Evolutionary conservation across 2,797 vertebrate species (phyloP).

Genomic region (Aphelocoma californica): DNA sequence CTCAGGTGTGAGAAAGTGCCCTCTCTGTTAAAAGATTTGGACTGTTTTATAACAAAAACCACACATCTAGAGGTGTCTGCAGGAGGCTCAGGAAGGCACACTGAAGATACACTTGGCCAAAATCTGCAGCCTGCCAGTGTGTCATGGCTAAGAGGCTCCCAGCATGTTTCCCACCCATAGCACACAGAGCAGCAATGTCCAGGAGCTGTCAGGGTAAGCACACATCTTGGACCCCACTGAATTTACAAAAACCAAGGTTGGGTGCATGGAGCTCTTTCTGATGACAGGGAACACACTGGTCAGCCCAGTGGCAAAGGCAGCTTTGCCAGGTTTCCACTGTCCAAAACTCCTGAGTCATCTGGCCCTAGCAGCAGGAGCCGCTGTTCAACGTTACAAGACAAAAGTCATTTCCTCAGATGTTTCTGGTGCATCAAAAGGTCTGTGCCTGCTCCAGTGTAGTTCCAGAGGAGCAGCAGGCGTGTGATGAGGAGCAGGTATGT

Average conservation of each 20-base stretch:
- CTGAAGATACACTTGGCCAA: not conserved
- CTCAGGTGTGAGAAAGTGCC: not conserved
- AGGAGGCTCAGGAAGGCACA: too few species aligned
- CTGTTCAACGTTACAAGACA: not conserved
- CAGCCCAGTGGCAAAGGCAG: not conserved
- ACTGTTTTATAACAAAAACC: not conserved
- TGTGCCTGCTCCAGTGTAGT: not conserved
- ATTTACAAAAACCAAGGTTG: not conserved
- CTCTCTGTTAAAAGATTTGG: not conserved
- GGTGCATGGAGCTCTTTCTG: not conserved
- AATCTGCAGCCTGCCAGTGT: not conserved
- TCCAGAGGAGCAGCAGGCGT: not conserved
- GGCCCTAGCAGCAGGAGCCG: not conserved
- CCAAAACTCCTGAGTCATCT: not conserved
- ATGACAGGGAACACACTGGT: not conserved
- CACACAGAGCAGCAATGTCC: not conserved
- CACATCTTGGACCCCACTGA: rapidly evolving
- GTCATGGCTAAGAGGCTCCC: rapidly evolving
- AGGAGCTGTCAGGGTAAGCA: not conserved
- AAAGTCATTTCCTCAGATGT: rapidly evolving
- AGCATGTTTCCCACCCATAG: rapidly evolving
- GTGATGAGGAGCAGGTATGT: not conserved
- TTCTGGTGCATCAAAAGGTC: not conserved
- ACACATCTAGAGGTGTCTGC: not conserved
- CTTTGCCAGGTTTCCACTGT: not conserved